Evolutionary conservation across 2,888 invertebrate genomes (phyloP), one percentile per base, ranked within the genome.

Genomic region (Taenaris catops): DNA sequence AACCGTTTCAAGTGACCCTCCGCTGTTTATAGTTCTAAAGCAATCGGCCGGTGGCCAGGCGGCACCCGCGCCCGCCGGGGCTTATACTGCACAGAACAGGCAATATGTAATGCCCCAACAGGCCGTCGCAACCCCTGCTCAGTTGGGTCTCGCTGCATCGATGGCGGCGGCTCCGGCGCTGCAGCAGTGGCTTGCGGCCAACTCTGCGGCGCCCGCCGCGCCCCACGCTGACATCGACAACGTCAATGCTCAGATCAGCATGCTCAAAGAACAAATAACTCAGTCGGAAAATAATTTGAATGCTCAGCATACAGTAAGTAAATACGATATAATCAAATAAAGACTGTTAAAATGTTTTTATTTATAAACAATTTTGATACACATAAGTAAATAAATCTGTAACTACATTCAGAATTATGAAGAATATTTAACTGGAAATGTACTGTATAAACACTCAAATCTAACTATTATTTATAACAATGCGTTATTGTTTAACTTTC

Each of bases 211-310:
- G 19, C 46, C 55, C 12, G 49, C 52, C 14, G 48, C 65, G 11
- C 51, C 61, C 41, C 64, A 61, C 53, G 63, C 69, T 44, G 69
- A 76, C 61, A 48, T 88, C 88, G 69, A 92, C 89, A 63, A 88
- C 60, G 69, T 94, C 60, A 88, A 90, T 59, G 89, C 91, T 49
- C 96, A 97, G 76, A 95, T 96, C 73, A 91, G 91, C 63, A 89
- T 92, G 48, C 86, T 97, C 48, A 93, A 94, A 66, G 96, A 97
- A 64, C 97, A 99, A 88, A 96, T 99, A 46, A 91, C 92, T 54
- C 97, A 98, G 74, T 98, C 98, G 61, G 99, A 99, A 75, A 94
- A 93, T 63, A 99, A 99, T 89, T 89, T 99, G 48, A 93, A 94
- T 55, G 98, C 98, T 34, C 99, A 99, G 69, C 96, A 98, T 74